Evolutionary conservation across 2,888 invertebrate species (phyloP), one percentile per base, ranked within the genome.

Genomic region (Tachystola acroxantha): DNA sequence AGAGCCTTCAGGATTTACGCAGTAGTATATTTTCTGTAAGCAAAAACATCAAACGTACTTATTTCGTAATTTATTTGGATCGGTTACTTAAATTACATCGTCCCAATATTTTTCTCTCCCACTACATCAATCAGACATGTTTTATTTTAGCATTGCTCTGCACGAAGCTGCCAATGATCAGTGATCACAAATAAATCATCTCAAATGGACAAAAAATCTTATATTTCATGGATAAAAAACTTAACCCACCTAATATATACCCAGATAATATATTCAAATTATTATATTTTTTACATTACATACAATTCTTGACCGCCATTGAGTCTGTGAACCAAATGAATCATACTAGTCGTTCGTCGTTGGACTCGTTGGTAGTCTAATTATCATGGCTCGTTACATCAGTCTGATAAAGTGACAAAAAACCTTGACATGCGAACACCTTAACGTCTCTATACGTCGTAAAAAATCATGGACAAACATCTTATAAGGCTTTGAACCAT

Each of bases 401-500:
- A 41, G 14, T 39, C 43, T 47, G 51, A 53, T 56, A 54, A 44
- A 40, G 46, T 54, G 52, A 51, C 53, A 70, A 75, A 74, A 74
- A 73, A 65, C 52, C 53, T 58, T 65, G 57, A 66, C 60, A 69
- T 64, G 62, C 54, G 59, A 58, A 62, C 53, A 53, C 43, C 51
- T 56, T 53, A 54, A 56, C 46, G 52, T 50, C 54, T 53, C 48
- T 61, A 57, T 59, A 60, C 61, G 54, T 57, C 47, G 57, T 54
- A 58, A 67, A 66, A 74, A 71, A 51, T 46, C 50, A 61, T 57
- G 56, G 40, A 48, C 52, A 50, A 54, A 34, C n/a, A n/a, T n/a
- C n/a, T n/a, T 34, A 4, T 4, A 54, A 52, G 72, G 58, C 75
- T 73, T 72, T 79, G 73, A 79, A 77, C 78, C 71, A 52, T 68